A percentile compares a stretch with the other conserved stretches of the same genome.
These are phyloP conservation scores for Aricia artaxerxes DNA, from an alignment of 2,888 invertebrate genomes.

Conservation along the genomic window DNA sequence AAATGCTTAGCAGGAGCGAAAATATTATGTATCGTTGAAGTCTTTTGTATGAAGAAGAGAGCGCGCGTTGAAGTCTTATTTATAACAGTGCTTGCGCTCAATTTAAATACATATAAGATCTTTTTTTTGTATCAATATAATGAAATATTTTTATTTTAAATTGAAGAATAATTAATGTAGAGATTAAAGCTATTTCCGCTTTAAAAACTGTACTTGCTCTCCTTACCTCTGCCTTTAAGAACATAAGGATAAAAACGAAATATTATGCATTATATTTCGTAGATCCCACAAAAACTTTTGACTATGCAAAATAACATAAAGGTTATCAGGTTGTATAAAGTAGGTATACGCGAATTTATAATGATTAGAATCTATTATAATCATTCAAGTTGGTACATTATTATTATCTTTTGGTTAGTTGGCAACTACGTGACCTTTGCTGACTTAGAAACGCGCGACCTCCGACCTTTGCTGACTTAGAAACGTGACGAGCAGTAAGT, in stretches of 20 bases:
- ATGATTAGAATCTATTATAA: background rate
- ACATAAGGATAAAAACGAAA: no score
- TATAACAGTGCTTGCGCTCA: background rate
- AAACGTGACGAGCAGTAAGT: background rate
- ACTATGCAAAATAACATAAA: background rate
- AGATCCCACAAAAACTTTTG: background rate
- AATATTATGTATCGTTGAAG: background rate
- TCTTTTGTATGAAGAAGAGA: background rate
- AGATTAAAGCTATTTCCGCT: no score
- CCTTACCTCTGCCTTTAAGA: no score
- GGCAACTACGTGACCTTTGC: constrained; percentile 11
- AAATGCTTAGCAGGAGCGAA: no score
- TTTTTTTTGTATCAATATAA: no score
- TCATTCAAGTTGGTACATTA: background rate
- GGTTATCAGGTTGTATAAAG: background rate
- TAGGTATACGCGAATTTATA: background rate
- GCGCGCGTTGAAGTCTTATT: background rate
- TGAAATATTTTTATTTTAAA: no score
- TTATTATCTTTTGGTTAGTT: background rate
- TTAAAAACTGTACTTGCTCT: no score
- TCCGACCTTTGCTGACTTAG: background rate
- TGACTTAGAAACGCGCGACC: constrained; percentile 11
- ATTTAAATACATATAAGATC: background rate
- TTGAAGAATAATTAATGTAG: no score
- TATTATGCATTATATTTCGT: no score